Base-by-base conservation (phyloP, 2,888 invertebrate genomes). In the Habrosyne pyritoides region DNA sequence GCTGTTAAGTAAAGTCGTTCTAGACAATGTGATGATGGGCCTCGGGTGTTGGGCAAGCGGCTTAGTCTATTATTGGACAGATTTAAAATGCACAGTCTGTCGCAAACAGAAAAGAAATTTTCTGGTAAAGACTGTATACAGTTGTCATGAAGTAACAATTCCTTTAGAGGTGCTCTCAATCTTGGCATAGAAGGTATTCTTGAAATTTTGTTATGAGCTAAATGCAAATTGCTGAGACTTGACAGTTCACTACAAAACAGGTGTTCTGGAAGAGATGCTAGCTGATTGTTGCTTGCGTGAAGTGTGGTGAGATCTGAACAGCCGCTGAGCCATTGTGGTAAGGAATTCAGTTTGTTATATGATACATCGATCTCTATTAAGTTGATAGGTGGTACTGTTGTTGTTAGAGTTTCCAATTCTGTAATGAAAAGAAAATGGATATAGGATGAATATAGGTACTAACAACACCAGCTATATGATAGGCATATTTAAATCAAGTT, bases 341-440 rank as follows among this genome's bases (percentile, higher is more conserved):
- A 84, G 6, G 94, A 90, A 21, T 94, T 94, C 58, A 97, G 85
- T 71, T 95, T 95, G 75, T 97, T 97, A 80, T 96, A 95, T 7
- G 96, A 96, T 10, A 97, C 94, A 76, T 97, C 96, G 49, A 97
- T 93, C 79, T 96, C 96, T 64, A 95, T 94, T 51, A 97, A 87
- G 77, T 95, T 95, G 26, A 93, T 90, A 22, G 97, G 97, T 53
- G 95, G 93, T 21, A 96, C 95, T 53, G 94, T 93, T 10, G 96
- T 94, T 5, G 94, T 94, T 46, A 97, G 87, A 64, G 94, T 95
- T 72, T 95, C 95, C 60, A 97, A 86, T 86, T 94, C 97, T 97
- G 90, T 54, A 94, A 94, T 61, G 28, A 66, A 64, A 55, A 55
- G 50, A 53, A 56, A 53, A 57, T 51, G n/a, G n/a, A n/a, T n/a